Evolutionary conservation across 2,797 vertebrate species (phyloP).

Genomic region (Trichosurus vulpecula): DNA sequence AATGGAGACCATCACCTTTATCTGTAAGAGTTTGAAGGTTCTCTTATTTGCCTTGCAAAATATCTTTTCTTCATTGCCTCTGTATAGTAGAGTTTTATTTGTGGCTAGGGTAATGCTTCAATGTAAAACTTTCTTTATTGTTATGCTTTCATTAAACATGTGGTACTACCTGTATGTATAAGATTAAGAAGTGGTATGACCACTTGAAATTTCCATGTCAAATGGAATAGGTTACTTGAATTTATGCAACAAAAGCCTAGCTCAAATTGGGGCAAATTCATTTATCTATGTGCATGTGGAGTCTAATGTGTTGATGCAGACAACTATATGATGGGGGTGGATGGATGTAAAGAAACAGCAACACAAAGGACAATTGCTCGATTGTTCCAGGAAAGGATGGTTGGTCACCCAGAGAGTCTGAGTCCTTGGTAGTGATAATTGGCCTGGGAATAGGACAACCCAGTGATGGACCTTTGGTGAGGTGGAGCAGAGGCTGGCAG

Average conservation of each 20-base stretch:
- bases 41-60: conserved; percentile 37
- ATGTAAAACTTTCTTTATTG: not conserved
- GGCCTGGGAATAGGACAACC: too few species aligned
- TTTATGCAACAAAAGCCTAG: not conserved
- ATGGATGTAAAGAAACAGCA: not conserved
- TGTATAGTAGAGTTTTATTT: not conserved
- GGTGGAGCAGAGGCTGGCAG: too few species aligned
- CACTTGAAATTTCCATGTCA: not conserved
- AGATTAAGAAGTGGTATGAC: not conserved
- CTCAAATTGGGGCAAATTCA: not conserved
- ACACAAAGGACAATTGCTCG: not conserved
- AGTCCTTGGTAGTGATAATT: too few species aligned
- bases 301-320: not conserved
- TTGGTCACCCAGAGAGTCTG: too few species aligned
- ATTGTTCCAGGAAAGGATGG: not conserved
- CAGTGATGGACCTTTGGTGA: too few species aligned
- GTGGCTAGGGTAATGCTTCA: not conserved
- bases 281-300: not conserved
- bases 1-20: not conserved
- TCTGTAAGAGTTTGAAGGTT: conserved; percentile 30
- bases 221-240: not conserved
- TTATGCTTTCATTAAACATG: not conserved
- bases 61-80: conserved; percentile 2
- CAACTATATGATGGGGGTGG: not conserved
- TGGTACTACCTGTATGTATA: not conserved